Percentiles rank a stretch among this genome's conserved stretches.
phyloP scores from a whole-genome alignment of 1,140 invertebrate genomes.

The Babylonia areolata region DNA sequence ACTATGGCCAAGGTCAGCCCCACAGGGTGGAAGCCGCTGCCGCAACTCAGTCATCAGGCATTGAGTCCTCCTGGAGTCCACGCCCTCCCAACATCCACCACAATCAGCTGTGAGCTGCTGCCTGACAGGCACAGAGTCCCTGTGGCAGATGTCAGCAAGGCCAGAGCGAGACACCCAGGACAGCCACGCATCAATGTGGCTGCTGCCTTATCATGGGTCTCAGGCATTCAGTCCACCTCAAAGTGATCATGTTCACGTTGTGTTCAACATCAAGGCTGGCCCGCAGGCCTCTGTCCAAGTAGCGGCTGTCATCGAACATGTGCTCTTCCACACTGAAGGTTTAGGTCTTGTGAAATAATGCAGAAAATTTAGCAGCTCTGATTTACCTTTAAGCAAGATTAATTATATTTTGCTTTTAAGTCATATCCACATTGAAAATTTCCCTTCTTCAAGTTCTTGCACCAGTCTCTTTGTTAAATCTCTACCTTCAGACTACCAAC shows the following conservation, averaged over 20 bases:
- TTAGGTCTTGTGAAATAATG: too few relatives aligned
- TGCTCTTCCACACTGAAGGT: too few relatives aligned
- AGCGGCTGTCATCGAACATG: too few relatives aligned
- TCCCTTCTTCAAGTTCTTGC: too few relatives aligned
- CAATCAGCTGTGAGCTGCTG: not conserved
- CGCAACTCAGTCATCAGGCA: not conserved
- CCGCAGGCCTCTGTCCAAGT: not conserved
- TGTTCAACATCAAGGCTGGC: not conserved
- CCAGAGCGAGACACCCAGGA: not conserved
- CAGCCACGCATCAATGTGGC: not conserved
- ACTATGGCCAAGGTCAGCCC: not conserved
- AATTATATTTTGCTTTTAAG: too few relatives aligned
- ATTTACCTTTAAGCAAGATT: too few relatives aligned
- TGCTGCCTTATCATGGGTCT: not conserved
- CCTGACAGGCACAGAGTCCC: not conserved
- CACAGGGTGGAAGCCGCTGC: not conserved
- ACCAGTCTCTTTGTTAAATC: too few relatives aligned
- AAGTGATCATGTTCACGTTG: not conserved
- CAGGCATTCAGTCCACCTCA: conserved; percentile 12
- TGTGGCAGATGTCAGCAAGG: not conserved
- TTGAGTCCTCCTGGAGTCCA: not conserved
- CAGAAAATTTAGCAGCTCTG: too few relatives aligned
- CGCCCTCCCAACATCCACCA: conserved; percentile 4
- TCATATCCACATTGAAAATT: too few relatives aligned
- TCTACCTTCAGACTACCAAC: too few relatives aligned